Evolutionary conservation across 2,797 vertebrate species (phyloP).

Genomic region (Valencia hispanica): DNA sequence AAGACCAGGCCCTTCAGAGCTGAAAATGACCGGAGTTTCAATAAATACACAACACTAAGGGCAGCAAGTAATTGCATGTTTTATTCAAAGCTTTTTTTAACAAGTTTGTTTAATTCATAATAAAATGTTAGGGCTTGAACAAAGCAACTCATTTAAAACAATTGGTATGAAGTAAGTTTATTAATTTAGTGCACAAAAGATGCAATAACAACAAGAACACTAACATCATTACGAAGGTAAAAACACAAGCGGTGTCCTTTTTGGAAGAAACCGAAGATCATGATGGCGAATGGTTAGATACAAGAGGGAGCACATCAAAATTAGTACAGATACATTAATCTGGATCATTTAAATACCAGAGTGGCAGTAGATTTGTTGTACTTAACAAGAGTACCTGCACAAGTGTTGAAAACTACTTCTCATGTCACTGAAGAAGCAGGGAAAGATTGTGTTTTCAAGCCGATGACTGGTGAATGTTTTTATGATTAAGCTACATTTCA

Average conservation of each 20-base stretch:
- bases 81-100: background rate
- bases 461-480: conserved; percentile 12
- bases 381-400: conserved; percentile 11
- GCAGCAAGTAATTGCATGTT: fast-evolving
- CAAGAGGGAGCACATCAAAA: conserved; percentile 50
- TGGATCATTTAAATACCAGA: conserved; percentile 41
- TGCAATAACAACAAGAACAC: conserved; percentile 68
- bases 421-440: conserved; percentile 15
- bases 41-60: conserved; percentile 19
- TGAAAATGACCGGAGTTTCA: conserved; percentile 29
- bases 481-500: conserved; percentile 61
- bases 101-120: background rate
- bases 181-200: conserved; percentile 74
- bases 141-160: background rate
- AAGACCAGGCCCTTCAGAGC: background rate
- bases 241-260: conserved; percentile 58
- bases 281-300: conserved; percentile 41
- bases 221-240: conserved; percentile 59
- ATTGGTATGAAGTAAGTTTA: conserved; percentile 67
- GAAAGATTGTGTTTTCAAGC: conserved; percentile 16
- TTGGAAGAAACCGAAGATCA: conserved; percentile 37
- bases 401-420: conserved; percentile 36
- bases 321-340: conserved; percentile 67
- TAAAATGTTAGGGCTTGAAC: background rate
- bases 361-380: conserved; percentile 38